These are phyloP conservation scores for Alexandromys oeconomus DNA, from an alignment of 2,797 vertebrate genomes.

Conservation along the genomic window DNA sequence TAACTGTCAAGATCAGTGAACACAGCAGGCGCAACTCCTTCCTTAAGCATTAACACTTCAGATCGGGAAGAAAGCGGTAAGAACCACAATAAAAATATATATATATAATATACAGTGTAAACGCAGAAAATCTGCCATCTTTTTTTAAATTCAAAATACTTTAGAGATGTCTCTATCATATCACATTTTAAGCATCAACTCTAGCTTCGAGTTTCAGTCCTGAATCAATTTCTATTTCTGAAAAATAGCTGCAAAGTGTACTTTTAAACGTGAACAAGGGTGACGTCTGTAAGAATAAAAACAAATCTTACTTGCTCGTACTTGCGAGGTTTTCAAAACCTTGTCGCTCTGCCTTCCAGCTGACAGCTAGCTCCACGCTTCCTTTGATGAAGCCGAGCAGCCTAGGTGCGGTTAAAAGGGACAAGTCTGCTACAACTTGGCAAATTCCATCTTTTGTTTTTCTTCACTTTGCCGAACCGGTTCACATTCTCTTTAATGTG, in stretches of 20 bases:
- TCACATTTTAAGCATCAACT: slow-evolving; percentile 86
- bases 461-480: slow-evolving; percentile 35
- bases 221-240: slow-evolving; percentile 84
- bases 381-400: slow-evolving; percentile 58
- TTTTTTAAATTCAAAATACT: slow-evolving; percentile 89
- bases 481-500: slow-evolving; percentile 39
- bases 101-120: slow-evolving; percentile 91
- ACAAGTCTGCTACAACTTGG: slow-evolving; percentile 74
- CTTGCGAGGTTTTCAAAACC: slow-evolving; percentile 90
- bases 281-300: slow-evolving; percentile 89
- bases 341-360: slow-evolving; percentile 85
- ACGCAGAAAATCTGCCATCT: slow-evolving; percentile 90
- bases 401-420: slow-evolving; percentile 21
- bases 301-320: slow-evolving; percentile 95
- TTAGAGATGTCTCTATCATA: slow-evolving; percentile 88
- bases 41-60: slow-evolving; percentile 87
- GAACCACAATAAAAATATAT: slow-evolving; percentile 88
- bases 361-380: slow-evolving; percentile 65
- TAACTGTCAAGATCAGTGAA: slow-evolving; percentile 91
- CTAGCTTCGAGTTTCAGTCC: slow-evolving; percentile 88
- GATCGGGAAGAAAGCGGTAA: slow-evolving; percentile 84
- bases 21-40: slow-evolving; percentile 88
- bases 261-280: slow-evolving; percentile 82
- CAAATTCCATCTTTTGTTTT: slow-evolving; percentile 64
- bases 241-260: slow-evolving; percentile 86